Conservation (phyloP, 2,797 vertebrate genomes). For the Pseudomugil gertrudae region DNA sequence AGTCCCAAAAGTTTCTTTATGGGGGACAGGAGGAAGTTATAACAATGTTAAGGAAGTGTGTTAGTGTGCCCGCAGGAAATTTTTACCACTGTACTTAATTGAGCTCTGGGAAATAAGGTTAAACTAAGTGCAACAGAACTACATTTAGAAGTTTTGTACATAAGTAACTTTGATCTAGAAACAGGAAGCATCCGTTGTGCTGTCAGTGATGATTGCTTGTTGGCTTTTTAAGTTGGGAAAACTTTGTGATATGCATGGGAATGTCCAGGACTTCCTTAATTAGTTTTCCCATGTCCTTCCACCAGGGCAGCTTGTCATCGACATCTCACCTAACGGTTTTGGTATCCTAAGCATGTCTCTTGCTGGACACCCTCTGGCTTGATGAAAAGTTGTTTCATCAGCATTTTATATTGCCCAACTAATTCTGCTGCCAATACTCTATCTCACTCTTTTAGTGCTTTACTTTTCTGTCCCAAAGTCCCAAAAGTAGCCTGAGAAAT, state of each 20-base stretch:
- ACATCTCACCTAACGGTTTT: constrained; percentile 40
- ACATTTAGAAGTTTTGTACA: constrained; percentile 18
- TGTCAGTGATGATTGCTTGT: constrained; percentile 13
- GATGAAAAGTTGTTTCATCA: constrained; percentile 66
- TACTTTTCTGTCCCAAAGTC: constrained; percentile 51
- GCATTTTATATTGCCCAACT: constrained; percentile 29
- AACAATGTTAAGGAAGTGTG: constrained; percentile 82
- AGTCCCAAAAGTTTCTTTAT: constrained; percentile 41
- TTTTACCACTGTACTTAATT: constrained; percentile 55
- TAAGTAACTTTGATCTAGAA: constrained; percentile 44
- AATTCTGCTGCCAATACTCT: constrained; percentile 29
- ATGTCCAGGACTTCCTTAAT: constrained; percentile 13
- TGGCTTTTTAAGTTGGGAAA: constrained; percentile 28
- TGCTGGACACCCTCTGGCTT: constrained; percentile 26
- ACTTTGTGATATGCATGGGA: constrained; percentile 33
- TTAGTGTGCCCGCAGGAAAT: constrained; percentile 63
- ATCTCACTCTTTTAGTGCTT: constrained; percentile 32
- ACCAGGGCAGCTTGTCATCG: constrained; percentile 35
- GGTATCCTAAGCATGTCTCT: constrained; percentile 44
- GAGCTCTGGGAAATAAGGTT: constrained; percentile 43
- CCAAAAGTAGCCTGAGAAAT: constrained; percentile 75
- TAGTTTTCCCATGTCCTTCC: constrained; percentile 46
- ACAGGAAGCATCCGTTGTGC: constrained; percentile 34
- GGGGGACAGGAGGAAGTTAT: constrained; percentile 66
- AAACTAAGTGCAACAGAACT: constrained; percentile 26